phyloP scores from a whole-genome alignment of 2,113 vertebrate species.

The Amphilophus citrinellus region DNA sequence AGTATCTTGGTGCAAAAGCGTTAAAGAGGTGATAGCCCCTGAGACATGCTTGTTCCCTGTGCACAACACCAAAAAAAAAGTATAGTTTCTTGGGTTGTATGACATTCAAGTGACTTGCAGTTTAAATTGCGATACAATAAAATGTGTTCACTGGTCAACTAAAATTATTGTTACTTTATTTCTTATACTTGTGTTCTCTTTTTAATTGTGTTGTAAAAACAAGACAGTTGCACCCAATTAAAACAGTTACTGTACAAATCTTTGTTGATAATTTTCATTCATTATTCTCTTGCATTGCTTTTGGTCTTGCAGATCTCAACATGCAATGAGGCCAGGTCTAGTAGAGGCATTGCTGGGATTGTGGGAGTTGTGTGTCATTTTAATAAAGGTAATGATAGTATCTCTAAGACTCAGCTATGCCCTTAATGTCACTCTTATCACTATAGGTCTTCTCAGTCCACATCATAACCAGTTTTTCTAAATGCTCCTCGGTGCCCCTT shows the following conservation, averaged over 20 bases:
- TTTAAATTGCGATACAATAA: not conserved
- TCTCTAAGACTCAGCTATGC: slow-evolving; percentile 74
- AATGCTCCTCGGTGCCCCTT: not conserved
- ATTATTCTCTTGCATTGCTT: slow-evolving; percentile 6
- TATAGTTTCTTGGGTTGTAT: not conserved
- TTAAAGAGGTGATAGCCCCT: slow-evolving; percentile 2
- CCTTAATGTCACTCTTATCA: slow-evolving; percentile 53
- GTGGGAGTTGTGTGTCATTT: slow-evolving; percentile 78
- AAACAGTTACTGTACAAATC: not conserved
- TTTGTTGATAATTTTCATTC: not conserved
- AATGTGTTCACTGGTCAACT: not conserved
- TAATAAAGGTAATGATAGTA: slow-evolving; percentile 79
- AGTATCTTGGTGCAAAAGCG: slow-evolving; percentile 12
- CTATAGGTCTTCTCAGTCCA: slow-evolving; percentile 6
- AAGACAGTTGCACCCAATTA: not conserved
- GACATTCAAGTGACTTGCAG: not conserved
- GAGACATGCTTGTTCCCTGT: slow-evolving; percentile 6
- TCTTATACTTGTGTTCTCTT: not conserved
- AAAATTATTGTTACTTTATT: not conserved
- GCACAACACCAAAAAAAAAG: not conserved
- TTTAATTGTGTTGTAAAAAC: not conserved
- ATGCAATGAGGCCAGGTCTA: slow-evolving; percentile 25
- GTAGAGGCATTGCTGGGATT: slow-evolving; percentile 37
- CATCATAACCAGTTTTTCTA: not conserved
- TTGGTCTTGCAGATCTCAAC: slow-evolving; percentile 52